Percentiles rank a stretch among this genome's conserved stretches.
Conservation (phyloP, 1,140 invertebrate species). For the Aricia agestis region DNA sequence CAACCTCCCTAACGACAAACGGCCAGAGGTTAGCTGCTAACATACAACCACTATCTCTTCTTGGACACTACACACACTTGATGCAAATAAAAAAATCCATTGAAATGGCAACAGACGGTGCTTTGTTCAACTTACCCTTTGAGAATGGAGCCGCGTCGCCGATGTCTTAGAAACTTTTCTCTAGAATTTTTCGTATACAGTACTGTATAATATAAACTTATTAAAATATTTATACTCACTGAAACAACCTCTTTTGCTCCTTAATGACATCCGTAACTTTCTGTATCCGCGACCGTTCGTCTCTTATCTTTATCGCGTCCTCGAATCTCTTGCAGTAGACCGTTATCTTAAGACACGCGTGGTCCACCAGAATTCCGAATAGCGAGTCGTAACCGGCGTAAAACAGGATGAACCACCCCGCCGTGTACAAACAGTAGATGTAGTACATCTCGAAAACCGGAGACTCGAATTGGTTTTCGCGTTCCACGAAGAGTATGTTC, state of each 20-base stretch:
- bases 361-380: not conserved
- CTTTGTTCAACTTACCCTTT: too few species aligned
- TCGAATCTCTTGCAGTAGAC: not conserved
- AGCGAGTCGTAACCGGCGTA: not conserved
- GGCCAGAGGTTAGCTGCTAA: too few species aligned
- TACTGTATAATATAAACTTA: too few species aligned
- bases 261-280: slow-evolving; percentile 4
- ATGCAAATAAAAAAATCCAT: too few species aligned
- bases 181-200: too few species aligned
- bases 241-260: not conserved
- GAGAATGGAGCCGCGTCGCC: too few species aligned
- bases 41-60: too few species aligned
- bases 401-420: not conserved
- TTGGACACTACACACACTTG: too few species aligned
- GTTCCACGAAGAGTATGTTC: slow-evolving; percentile 8
- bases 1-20: too few species aligned
- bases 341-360: not conserved
- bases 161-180: too few species aligned
- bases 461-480: not conserved
- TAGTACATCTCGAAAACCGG: slow-evolving; percentile 12
- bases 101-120: too few species aligned
- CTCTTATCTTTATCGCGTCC: not conserved
- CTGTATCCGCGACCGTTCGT: not conserved
- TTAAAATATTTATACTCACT: not conserved
- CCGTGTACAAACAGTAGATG: slow-evolving; percentile 4